A percentile compares a stretch with the other conserved stretches of the same genome.
phyloP scores from a whole-genome alignment of 30 jellyfish, hydroid and myxozoan genomes.

The Aurelia aurita region DNA sequence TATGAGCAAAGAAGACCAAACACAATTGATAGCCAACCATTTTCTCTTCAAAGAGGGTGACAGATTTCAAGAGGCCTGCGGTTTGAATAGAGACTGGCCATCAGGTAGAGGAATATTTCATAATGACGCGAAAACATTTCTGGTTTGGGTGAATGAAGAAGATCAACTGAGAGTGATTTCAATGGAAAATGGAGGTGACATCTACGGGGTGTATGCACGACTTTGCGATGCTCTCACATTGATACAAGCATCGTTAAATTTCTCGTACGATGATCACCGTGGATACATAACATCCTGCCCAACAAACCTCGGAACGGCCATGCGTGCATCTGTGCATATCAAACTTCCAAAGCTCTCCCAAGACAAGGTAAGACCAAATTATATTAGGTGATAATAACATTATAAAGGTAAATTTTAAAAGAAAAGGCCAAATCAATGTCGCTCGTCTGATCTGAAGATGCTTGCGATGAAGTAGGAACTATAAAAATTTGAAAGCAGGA shows the following conservation, averaged over 20 bases:
- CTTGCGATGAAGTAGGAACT: no score
- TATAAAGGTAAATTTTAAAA: no score
- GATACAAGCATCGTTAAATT: constrained; percentile 50
- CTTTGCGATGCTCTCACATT: constrained; percentile 68
- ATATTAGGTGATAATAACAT: no score
- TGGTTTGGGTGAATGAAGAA: constrained; percentile 85
- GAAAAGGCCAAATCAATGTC: no score
- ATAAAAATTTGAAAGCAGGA: no score
- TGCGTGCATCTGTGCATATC: constrained; percentile 90
- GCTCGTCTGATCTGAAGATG: no score
- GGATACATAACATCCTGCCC: constrained; percentile 85
- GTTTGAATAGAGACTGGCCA: constrained; percentile 92
- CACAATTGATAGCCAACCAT: constrained; percentile 68
- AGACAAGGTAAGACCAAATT: not conserved
- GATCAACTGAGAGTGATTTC: constrained; percentile 83
- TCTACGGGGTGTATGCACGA: constrained; percentile 70
- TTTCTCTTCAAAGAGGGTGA: constrained; percentile 82
- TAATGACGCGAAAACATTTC: constrained; percentile 68
- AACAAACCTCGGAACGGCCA: constrained; percentile 85
- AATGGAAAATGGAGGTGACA: constrained; percentile 86
- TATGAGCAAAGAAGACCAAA: constrained; percentile 78
- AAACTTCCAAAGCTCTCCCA: constrained; percentile 51
- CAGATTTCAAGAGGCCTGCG: constrained; percentile 67
- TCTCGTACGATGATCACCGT: constrained; percentile 81
- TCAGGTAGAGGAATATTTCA: constrained; percentile 91